These are phyloP conservation scores for Chymomyza costata DNA, from an alignment of 1,140 invertebrate genomes.

Conservation along the genomic window DNA sequence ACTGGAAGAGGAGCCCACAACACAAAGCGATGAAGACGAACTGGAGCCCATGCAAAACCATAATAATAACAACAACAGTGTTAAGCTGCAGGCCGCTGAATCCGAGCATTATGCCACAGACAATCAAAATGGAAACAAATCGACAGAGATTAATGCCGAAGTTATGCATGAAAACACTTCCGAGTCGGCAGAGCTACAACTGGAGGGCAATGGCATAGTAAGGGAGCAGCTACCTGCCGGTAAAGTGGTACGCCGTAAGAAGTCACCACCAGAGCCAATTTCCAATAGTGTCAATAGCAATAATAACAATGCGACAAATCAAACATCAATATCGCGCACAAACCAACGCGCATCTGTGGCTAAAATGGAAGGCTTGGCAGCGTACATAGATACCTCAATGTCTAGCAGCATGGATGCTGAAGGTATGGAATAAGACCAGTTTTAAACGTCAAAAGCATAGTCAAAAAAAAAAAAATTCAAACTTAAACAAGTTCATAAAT, in stretches of 20 bases:
- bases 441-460: too few species aligned
- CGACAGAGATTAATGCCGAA: constrained; percentile 27
- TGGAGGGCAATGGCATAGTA: constrained; percentile 78
- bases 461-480: not conserved
- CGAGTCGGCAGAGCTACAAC: constrained; percentile 27
- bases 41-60: constrained; percentile 1
- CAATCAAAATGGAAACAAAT: constrained; percentile 73
- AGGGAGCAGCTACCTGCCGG: constrained; percentile 82
- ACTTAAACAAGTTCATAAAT: not conserved
- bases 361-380: constrained; percentile 73
- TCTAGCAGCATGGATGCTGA: constrained; percentile 65
- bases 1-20: constrained; percentile 33
- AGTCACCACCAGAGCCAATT: constrained; percentile 53
- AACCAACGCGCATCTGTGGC: constrained; percentile 80
- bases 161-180: constrained; percentile 13
- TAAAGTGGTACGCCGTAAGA: constrained; percentile 77
- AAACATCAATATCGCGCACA: constrained; percentile 62
- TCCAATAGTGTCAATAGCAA: constrained; percentile 32
- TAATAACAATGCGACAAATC: constrained; percentile 31
- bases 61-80: constrained; percentile 32
- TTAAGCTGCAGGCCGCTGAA: not conserved
- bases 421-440: constrained; percentile 27
- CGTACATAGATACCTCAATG: constrained; percentile 53
- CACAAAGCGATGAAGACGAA: constrained; percentile 60
- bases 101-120: constrained; percentile 37